phyloP scores from a whole-genome alignment of 2,888 invertebrate genomes.

The Congeria kusceri region DNA sequence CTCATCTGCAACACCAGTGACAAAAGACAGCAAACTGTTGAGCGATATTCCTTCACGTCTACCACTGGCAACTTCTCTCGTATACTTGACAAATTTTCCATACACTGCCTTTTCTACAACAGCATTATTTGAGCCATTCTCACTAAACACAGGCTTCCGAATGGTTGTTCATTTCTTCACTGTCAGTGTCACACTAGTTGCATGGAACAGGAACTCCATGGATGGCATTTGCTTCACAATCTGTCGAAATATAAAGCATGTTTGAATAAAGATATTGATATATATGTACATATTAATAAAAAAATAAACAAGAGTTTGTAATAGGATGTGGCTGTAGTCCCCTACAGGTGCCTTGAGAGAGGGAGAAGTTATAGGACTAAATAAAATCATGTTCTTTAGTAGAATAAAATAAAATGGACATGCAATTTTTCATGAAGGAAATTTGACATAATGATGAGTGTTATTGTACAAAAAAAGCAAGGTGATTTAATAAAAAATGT shows the following conservation, averaged over 20 bases:
- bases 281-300: no score
- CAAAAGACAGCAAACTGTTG: constrained; percentile 19
- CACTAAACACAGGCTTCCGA: constrained; percentile 27
- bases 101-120: constrained; percentile 25
- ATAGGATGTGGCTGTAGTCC: no score
- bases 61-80: constrained; percentile 37
- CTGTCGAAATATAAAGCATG: constrained; percentile 2
- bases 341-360: no score
- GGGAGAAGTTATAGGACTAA: no score
- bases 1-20: constrained; percentile 26
- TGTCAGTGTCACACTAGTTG: constrained; percentile 20
- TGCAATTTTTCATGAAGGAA: no score
- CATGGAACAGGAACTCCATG: constrained; percentile 12
- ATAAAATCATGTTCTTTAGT: no score
- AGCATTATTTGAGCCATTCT: constrained; percentile 28
- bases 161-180: constrained; percentile 30
- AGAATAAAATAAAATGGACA: no score
- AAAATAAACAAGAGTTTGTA: no score
- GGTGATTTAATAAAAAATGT: no score
- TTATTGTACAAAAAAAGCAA: no score
- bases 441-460: no score
- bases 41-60: constrained; percentile 8
- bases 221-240: constrained; percentile 6
- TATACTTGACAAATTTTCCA: constrained; percentile 37
- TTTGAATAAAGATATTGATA: no score